These are phyloP conservation scores for Calephelis virginiensis DNA, from an alignment of 1,140 invertebrate genomes.

Conservation along the genomic window DNA sequence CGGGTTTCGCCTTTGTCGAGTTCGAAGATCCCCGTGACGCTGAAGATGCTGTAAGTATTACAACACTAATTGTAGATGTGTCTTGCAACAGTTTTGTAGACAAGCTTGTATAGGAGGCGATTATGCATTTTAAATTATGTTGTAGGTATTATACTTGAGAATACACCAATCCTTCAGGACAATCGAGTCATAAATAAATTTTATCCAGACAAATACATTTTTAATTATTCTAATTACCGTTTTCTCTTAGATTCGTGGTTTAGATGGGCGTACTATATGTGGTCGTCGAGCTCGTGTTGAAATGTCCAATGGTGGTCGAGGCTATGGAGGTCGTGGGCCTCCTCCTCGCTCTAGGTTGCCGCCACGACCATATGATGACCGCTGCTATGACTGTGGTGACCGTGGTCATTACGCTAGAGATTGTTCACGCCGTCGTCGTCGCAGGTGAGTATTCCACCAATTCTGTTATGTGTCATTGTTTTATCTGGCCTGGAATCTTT, in stretches of 20 bases:
- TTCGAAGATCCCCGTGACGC: slow-evolving; percentile 98
- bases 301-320: slow-evolving; percentile 91
- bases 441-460: slow-evolving; percentile 66
- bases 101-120: too few species aligned
- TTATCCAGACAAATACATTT: too few species aligned
- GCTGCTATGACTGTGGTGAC: slow-evolving; percentile 95
- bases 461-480: slow-evolving; percentile 27
- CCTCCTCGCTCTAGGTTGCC: slow-evolving; percentile 82
- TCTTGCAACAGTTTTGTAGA: neutral
- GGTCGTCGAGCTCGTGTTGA: slow-evolving; percentile 94
- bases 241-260: slow-evolving; percentile 67
- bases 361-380: slow-evolving; percentile 86
- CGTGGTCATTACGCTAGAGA: slow-evolving; percentile 95
- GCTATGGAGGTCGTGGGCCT: slow-evolving; percentile 81
- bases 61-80: neutral
- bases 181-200: neutral
- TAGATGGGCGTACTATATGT: slow-evolving; percentile 90
- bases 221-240: slow-evolving; percentile 10
- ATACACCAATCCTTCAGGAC: too few species aligned
- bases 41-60: slow-evolving; percentile 91
- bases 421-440: slow-evolving; percentile 84
- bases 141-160: too few species aligned
- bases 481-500: slow-evolving; percentile 56
- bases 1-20: slow-evolving; percentile 99
- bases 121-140: too few species aligned